Evolutionary conservation across 1,140 invertebrate species (phyloP).

Genomic region (Neomicropteryx cornuta): DNA sequence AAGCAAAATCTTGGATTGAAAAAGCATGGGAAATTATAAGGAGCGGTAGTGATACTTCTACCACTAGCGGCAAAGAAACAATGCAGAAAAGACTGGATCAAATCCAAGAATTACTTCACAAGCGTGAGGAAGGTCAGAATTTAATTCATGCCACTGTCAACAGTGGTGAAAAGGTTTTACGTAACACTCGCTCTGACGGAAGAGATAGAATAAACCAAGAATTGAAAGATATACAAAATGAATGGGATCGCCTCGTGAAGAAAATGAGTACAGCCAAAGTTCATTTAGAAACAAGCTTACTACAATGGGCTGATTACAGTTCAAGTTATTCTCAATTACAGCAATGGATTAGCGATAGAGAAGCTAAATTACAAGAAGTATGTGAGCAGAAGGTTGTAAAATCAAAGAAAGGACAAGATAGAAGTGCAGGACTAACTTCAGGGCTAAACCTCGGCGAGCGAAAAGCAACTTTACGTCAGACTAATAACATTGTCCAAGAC

Average conservation of each 20-base stretch:
- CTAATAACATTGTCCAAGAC: conserved; percentile 87
- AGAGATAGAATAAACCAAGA: conserved; percentile 78
- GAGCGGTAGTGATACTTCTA: conserved; percentile 63
- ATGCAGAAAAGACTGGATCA: conserved; percentile 72
- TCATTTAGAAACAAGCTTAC: conserved; percentile 77
- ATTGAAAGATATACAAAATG: conserved; percentile 82
- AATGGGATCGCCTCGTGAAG: conserved; percentile 86
- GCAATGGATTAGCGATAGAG: conserved; percentile 91
- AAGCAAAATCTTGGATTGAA: conserved; percentile 81
- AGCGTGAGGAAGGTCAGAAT: conserved; percentile 84
- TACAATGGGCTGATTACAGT: conserved; percentile 94
- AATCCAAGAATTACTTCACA: conserved; percentile 69
- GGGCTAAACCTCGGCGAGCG: conserved; percentile 68
- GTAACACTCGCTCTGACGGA: conserved; percentile 81
- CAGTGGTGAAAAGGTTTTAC: conserved; percentile 82
- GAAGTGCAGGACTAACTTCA: conserved; percentile 56
- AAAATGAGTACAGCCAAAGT: conserved; percentile 90
- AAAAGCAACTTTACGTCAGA: conserved; percentile 80
- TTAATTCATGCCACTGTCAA: conserved; percentile 83
- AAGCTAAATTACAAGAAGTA: conserved; percentile 88
- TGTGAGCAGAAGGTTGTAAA: conserved; percentile 77
- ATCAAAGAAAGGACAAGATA: conserved; percentile 55
- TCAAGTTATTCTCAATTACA: conserved; percentile 83
- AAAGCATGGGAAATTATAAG: conserved; percentile 75
- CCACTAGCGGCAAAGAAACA: conserved; percentile 71